Conservation (phyloP, 2,113 vertebrate genomes). For the Turnix velox region DNA sequence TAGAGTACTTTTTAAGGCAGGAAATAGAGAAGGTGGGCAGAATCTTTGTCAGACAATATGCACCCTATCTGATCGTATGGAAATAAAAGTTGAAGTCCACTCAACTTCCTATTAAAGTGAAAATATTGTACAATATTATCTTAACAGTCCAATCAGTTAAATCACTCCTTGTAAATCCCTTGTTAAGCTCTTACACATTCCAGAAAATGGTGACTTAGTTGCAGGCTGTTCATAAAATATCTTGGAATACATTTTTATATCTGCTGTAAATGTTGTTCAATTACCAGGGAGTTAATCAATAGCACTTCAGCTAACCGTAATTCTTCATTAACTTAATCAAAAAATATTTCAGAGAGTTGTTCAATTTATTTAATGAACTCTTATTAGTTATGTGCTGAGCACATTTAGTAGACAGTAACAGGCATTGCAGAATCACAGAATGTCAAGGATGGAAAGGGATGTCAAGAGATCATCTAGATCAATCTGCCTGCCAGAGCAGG, state of each 20-base stretch:
- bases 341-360: not conserved
- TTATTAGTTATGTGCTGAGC: not conserved
- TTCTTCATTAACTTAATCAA: not conserved
- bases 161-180: not conserved
- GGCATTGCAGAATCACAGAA: too few species aligned
- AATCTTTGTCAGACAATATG: not conserved
- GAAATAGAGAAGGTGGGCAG: not conserved
- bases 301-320: not conserved
- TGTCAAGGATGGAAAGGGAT: too few species aligned
- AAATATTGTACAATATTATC: not conserved
- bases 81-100: not conserved
- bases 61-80: not conserved
- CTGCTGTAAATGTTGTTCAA: not conserved
- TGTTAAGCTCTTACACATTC: not conserved
- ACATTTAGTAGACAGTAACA: not conserved
- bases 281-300: not conserved
- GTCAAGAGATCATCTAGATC: too few species aligned
- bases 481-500: too few species aligned
- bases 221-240: not conserved
- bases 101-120: not conserved
- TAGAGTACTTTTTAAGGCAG: not conserved
- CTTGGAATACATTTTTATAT: not conserved
- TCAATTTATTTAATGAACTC: not conserved
- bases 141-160: not conserved
- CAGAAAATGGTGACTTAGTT: not conserved